Conservation (phyloP, 2,888 invertebrate genomes). For the Cheiracanthium punctorium region DNA sequence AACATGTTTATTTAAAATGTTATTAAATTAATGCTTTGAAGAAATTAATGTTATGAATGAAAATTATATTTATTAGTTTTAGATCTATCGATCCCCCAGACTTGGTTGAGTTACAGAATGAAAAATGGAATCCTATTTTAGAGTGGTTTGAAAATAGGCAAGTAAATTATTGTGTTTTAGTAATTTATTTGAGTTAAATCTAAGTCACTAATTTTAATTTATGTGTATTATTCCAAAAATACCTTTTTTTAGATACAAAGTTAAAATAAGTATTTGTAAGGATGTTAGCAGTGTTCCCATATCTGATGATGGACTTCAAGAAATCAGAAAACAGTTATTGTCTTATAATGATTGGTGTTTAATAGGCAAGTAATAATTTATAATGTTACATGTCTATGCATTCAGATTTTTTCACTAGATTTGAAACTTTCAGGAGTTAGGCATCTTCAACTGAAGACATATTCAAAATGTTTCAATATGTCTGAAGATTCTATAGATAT, state of each 20-base stretch:
- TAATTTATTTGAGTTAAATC: not conserved
- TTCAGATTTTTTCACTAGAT: no score
- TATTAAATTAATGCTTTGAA: not conserved
- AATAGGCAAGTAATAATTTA: constrained; percentile 87
- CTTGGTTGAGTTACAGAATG: constrained; percentile 84
- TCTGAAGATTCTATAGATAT: no score
- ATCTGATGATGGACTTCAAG: constrained; percentile 81
- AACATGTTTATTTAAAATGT: not conserved
- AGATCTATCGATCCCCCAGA: constrained; percentile 82
- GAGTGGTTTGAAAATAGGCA: constrained; percentile 89
- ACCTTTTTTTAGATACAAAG: no score
- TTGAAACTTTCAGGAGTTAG: no score
- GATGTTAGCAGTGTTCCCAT: constrained; percentile 76
- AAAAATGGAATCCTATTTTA: constrained; percentile 92
- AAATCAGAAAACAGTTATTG: constrained; percentile 84
- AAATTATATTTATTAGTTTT: constrained; percentile 74
- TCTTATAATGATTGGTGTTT: constrained; percentile 89
- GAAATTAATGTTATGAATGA: no score
- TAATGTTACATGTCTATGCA: no score
- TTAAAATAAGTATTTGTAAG: constrained; percentile 46
- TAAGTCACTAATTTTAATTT: not conserved
- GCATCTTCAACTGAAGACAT: no score
- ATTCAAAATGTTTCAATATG: no score
- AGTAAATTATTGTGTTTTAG: not conserved
- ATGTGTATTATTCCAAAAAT: no score